Evolutionary conservation across 2,113 vertebrate species (phyloP).

Genomic region (Sturnus vulgaris): DNA sequence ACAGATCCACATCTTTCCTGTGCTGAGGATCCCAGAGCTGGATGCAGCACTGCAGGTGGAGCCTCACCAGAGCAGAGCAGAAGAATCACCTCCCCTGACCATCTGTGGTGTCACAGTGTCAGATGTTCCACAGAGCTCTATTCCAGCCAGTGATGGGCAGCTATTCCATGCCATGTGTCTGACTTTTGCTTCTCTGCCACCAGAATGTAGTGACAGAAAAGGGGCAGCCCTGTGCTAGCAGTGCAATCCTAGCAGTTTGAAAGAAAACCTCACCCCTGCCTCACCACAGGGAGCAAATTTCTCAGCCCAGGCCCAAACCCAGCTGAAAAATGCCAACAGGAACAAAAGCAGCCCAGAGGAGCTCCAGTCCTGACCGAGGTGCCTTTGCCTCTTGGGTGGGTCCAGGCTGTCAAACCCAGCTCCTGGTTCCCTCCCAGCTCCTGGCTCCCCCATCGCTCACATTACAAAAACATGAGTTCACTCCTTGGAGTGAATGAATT

Average conservation of each 20-base stretch:
- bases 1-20: neutral
- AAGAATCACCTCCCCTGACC: neutral
- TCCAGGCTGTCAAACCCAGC: neutral
- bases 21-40: neutral
- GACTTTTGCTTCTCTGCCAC: neutral
- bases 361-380: neutral
- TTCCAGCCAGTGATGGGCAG: rapidly evolving
- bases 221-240: neutral
- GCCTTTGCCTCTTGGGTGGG: slow-evolving; percentile 25
- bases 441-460: slow-evolving; percentile 27
- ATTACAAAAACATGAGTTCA: slow-evolving; percentile 63
- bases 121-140: neutral
- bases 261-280: neutral
- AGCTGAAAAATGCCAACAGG: neutral
- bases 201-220: neutral
- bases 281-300: neutral
- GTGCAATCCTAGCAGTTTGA: neutral
- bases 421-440: slow-evolving; percentile 40
- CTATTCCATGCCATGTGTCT: neutral
- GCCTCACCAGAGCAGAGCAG: neutral
- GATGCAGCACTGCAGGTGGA: neutral
- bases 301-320: neutral
- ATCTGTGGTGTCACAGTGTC: neutral
- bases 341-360: slow-evolving; percentile 12
- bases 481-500: slow-evolving; percentile 48